Evolutionary conservation across 2,888 invertebrate genomes (phyloP).

Genomic region (Zonitis immaculata): DNA sequence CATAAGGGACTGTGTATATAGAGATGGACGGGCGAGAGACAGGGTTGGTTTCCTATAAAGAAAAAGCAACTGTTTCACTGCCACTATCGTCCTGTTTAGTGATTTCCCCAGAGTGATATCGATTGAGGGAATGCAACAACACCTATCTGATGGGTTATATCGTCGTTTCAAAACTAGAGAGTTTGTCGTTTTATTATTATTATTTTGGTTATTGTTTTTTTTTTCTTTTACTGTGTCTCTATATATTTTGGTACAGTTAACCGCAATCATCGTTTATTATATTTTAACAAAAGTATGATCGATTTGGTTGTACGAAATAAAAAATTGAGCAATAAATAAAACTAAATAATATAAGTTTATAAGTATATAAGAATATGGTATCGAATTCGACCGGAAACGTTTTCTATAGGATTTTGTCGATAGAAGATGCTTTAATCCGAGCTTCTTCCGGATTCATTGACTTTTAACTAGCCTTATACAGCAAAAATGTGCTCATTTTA

Average conservation of each 20-base stretch:
- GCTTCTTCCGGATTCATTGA: constrained; percentile 1
- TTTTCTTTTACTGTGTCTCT: background rate
- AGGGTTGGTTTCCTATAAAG: constrained; percentile 23
- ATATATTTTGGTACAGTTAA: too few relatives aligned
- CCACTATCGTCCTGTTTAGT: constrained; percentile 42
- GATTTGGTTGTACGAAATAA: too few relatives aligned
- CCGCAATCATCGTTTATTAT: background rate
- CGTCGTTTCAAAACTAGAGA: constrained; percentile 2
- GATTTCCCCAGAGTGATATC: constrained; percentile 48
- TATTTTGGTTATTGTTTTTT: background rate
- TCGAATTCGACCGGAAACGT: background rate
- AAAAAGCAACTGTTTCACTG: constrained; percentile 11
- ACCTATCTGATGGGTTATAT: constrained; percentile 33
- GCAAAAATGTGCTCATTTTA: background rate
- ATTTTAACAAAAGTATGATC: background rate
- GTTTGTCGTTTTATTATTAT: background rate
- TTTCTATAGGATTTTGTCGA: background rate
- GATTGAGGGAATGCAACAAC: constrained; percentile 46
- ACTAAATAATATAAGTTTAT: too few relatives aligned
- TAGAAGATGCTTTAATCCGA: background rate
- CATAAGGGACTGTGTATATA: too few relatives aligned
- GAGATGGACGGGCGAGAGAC: constrained; percentile 30
- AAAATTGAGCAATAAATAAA: background rate
- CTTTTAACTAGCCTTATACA: background rate
- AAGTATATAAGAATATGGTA: background rate